phyloP scores from a whole-genome alignment of 2,113 vertebrate genomes.

The Gymnarchus niloticus region DNA sequence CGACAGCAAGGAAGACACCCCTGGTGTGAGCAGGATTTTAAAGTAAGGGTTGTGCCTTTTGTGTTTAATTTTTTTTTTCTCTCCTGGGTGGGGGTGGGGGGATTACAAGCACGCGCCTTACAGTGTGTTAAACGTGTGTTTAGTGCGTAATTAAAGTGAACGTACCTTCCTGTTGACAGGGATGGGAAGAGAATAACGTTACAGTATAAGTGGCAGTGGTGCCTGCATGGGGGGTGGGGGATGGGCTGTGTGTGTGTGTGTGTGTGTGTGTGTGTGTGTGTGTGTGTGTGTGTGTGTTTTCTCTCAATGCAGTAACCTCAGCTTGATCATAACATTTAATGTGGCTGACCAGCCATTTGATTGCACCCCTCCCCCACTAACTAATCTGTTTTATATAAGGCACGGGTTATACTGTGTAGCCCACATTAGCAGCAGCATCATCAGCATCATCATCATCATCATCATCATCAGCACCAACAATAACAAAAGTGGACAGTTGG shows the following conservation, averaged over 20 bases:
- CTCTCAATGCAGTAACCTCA: constrained; percentile 1
- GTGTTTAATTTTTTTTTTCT: background rate
- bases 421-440: background rate
- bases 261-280: background rate
- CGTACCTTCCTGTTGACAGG: constrained; percentile 15
- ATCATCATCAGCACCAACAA: background rate
- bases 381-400: background rate
- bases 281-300: background rate
- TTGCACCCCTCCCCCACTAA: background rate
- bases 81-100: background rate
- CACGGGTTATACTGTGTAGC: background rate
- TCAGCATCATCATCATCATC: background rate
- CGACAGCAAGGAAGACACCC: constrained; percentile 22
- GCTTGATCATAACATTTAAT: constrained; percentile 5
- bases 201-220: constrained; percentile 8
- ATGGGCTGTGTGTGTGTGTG: constrained; percentile 24
- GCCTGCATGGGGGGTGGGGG: constrained; percentile 31
- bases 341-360: background rate
- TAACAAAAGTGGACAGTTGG: constrained; percentile 3
- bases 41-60: constrained; percentile 22
- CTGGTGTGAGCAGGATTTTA: constrained; percentile 28
- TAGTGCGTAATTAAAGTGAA: constrained; percentile 2
- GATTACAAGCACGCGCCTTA: background rate
- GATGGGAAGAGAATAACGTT: constrained; percentile 19
- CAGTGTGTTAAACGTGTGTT: constrained; percentile 1